Conservation (phyloP, 2,888 invertebrate species). For the Eristalis tenax region DNA sequence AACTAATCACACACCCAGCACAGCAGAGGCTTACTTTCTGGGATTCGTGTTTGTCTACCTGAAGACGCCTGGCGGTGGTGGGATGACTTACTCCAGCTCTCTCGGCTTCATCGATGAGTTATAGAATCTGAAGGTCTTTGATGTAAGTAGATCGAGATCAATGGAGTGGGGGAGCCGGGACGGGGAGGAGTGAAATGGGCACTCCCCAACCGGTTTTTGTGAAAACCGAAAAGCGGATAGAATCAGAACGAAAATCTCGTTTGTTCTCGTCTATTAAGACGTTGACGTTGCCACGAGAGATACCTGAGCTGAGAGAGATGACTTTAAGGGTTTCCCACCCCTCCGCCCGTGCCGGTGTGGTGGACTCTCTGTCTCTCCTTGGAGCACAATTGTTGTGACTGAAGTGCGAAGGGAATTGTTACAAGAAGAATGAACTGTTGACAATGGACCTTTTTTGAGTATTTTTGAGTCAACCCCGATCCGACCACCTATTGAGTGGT, state of each 20-base stretch:
- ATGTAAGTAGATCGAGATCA: slow-evolving; percentile 15
- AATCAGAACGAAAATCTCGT: slow-evolving; percentile 6
- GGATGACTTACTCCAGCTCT: neutral
- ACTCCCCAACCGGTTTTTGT: neutral
- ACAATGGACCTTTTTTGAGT: neutral
- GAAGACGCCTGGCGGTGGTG: neutral
- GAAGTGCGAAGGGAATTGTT: slow-evolving; percentile 5
- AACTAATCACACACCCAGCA: slow-evolving; percentile 8
- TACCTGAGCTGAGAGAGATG: neutral
- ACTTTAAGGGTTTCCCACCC: neutral
- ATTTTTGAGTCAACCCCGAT: neutral
- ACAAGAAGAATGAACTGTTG: slow-evolving; percentile 22
- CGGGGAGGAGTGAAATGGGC: neutral
- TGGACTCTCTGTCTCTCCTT: neutral
- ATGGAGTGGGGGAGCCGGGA: neutral
- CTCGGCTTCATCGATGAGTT: neutral
- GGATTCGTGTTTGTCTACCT: neutral
- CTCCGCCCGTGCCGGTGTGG: too few species aligned
- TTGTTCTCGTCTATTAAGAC: slow-evolving; percentile 9
- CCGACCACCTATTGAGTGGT: neutral
- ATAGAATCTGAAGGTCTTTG: neutral
- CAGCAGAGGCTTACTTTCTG: neutral
- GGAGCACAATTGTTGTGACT: slow-evolving; percentile 7
- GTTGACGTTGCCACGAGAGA: neutral
- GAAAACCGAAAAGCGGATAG: neutral